Conservation (phyloP, 37 sponge, comb jelly and placozoan species). For the Aplysina aerophoba region DNA sequence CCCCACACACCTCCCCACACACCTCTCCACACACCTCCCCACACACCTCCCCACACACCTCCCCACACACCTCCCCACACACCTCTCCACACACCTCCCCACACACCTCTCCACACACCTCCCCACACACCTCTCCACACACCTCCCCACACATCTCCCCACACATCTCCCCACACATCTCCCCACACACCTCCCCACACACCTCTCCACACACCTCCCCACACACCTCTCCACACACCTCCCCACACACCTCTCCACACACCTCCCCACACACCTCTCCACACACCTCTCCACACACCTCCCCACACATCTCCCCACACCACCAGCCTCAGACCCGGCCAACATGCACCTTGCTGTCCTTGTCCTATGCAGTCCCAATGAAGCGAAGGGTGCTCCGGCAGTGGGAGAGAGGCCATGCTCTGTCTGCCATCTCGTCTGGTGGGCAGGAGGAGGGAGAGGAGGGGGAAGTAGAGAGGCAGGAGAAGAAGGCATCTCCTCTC, state of each 20-base stretch:
- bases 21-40: too few relatives aligned
- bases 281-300: too few relatives aligned
- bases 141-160: not conserved
- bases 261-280: not conserved
- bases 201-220: not conserved
- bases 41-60: too few relatives aligned
- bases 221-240: not conserved
- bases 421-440: not conserved
- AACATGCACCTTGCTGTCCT: too few relatives aligned
- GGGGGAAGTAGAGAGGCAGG: too few relatives aligned
- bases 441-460: too few relatives aligned
- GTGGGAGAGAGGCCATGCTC: not conserved
- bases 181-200: not conserved
- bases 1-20: too few relatives aligned
- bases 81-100: too few relatives aligned
- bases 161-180: not conserved
- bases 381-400: not conserved
- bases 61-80: too few relatives aligned
- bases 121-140: not conserved
- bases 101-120: not conserved
- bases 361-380: too few relatives aligned
- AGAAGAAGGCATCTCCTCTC: slow-evolving; percentile 41
- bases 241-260: not conserved
- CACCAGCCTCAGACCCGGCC: too few relatives aligned
- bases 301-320: too few relatives aligned